These are phyloP conservation scores for Arbacia lixula DNA, from an alignment of 53 echinoderm and acorn worm genomes.

Conservation along the genomic window DNA sequence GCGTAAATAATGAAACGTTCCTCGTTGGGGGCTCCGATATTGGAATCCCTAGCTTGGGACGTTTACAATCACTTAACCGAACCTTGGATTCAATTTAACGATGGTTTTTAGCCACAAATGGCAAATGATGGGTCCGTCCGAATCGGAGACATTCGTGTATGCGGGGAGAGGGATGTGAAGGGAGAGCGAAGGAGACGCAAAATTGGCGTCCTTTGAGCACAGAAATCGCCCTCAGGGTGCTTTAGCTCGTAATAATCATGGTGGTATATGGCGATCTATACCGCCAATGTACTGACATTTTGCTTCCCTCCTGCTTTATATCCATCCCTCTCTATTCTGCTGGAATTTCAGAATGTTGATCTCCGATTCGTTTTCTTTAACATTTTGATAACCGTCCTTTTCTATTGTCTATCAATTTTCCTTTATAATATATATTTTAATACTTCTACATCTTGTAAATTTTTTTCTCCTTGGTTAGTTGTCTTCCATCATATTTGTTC, in stretches of 20 bases:
- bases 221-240: slow-evolving; percentile 19
- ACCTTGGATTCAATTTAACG: slow-evolving; percentile 56
- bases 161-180: slow-evolving; percentile 15
- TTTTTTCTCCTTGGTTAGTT: too few species aligned
- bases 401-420: too few species aligned
- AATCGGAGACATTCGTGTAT: slow-evolving; percentile 17
- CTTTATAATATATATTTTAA: too few species aligned
- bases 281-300: too few species aligned
- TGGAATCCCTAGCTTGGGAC: slow-evolving; percentile 22
- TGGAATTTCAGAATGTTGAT: too few species aligned
- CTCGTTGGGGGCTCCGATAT: neutral
- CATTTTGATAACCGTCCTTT: too few species aligned
- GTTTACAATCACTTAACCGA: slow-evolving; percentile 56
- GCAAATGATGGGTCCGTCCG: slow-evolving; percentile 50
- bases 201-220: slow-evolving; percentile 11
- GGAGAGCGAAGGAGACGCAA: neutral
- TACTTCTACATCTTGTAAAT: too few species aligned
- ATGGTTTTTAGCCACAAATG: slow-evolving; percentile 56
- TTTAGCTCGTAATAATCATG: slow-evolving; percentile 1
- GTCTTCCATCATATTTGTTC: too few species aligned
- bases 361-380: too few species aligned
- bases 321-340: too few species aligned
- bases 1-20: slow-evolving; percentile 4
- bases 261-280: too few species aligned
- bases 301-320: too few species aligned